Evolutionary conservation across 2,888 invertebrate genomes (phyloP), one percentile per base, ranked within the genome.

Genomic region (Orgyia antiqua): DNA sequence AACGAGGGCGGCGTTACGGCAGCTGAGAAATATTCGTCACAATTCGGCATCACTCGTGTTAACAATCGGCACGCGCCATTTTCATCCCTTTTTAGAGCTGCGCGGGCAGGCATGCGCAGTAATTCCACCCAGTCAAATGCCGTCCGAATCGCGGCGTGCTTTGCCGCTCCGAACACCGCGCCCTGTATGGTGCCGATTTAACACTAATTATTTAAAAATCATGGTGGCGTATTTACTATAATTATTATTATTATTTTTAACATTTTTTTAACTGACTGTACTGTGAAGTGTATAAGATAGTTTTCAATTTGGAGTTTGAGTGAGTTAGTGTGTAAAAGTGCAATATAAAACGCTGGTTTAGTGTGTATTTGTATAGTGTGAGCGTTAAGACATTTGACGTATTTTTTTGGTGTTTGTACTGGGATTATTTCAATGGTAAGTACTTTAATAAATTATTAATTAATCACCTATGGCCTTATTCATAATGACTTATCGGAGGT

Each of bases 101-200:
- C 64, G 60, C 79, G 82, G 80, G 80, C 79, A 70, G 52, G 58
- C 76, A 77, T 84, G 83, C 83, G 83, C 83, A 83, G 68, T 64
- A 42, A 36, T 29, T 20, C 20, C 45, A 42, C 56, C 56, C 57
- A 58, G 58, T 70, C 73, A 73, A 68, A 72, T 56, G 62, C 68
- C 66, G 62, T 60, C 77, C 78, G 82, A 71, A 57, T 40, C 58
- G 62, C 71, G 72, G 61, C 58, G 64, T 60, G 69, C 63, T 62
- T 68, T 67, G 74, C 65, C 74, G 80, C 67, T 68, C 58, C 62
- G 62, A 46, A 49, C 69, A 58, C 76, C 76, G 73, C 73, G 62
- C 68, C 67, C 69, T 35, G 42, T 33, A 26, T 34, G 32, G 31
- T 31, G 43, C 43, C 42, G 50, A 53, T 48, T 39, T 44, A 39